Base-by-base conservation (phyloP, 2,888 invertebrate genomes). In the Pristionchus arcanus region DNA sequence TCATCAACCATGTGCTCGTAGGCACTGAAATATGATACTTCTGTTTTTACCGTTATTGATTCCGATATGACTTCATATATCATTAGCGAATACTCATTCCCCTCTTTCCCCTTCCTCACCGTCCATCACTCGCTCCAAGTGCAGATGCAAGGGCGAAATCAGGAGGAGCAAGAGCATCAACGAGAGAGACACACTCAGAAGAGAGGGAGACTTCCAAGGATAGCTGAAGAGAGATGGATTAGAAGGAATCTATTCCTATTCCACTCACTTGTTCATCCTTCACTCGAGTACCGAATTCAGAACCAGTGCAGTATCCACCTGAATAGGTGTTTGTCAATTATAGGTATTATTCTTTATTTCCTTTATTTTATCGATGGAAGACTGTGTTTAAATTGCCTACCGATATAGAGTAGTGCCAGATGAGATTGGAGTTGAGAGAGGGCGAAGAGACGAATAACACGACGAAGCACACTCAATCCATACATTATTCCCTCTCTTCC, bases 91-190 rank as follows among this genome's bases (percentile, higher is more conserved):
- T n/a, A n/a, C 55, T 55, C 11, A 55, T 55, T 55, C 13, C 55
- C 11, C 25, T 63, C 63, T 63, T n/a, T 63, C 21, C 21, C n/a
- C 9, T 21, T 63, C 21, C n/a, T 63, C 63, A n/a, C n/a, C 25
- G 63, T 63, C 63, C 63, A 19, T 74, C 21, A 74, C 74, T 19
- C 2, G 21, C 74, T 28, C 34, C 42, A 49, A 49, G 42, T 63
- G 97, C 97, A 0, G 98, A 98, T 95, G 98, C 97, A 25, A 98
- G 96, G 66, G 98, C 97, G 95, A 49, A 49, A 49, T 49, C 42
- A 49, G 42, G 42, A 49, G 42, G 42, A 49, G 42, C 42, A 49
- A 49, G 42, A 49, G 42, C 42, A 49, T 49, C 42, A 9, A 49
- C 42, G 42, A 49, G 42, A 7, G 42, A 49, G 3, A 49, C 42